Base-by-base conservation (phyloP, 1,140 invertebrate species). In the Pseudobourletiella spinata region DNA sequence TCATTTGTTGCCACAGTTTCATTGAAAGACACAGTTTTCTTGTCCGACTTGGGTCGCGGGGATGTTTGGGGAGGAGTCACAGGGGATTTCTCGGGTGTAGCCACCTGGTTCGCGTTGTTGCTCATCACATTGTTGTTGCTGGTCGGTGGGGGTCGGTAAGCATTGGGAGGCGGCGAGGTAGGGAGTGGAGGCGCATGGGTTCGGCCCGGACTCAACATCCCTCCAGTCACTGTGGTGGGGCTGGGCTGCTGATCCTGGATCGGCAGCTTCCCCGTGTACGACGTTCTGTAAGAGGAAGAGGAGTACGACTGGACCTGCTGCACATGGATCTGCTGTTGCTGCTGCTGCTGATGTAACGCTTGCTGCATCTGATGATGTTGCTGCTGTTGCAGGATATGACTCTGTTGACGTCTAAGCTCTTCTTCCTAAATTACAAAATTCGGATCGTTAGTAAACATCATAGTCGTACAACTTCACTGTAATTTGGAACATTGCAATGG, bases 21-120 rank as follows among this genome's bases (percentile, higher is more conserved):
- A 71, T 87, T 84, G 74, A 88, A 89, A 52, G 86, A 87, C n/a
- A 89, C 86, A 60, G 84, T 80, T 68, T 82, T 83, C 29, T 61
- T 71, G 44, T 67, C 65, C 15, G 63, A 56, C 42, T 65, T 67
- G 29, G 61, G 57, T 16, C 63, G 15, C 1, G 65, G 60, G 1
- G 65, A 67, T 20, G 67, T 44, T 57, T 70, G 69, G 18, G 57
- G 63, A 18, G 63, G 70, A 18, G 59, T 64, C n/a, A 71, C 63
- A 16, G 64, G 65, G 55, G 63, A 61, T 62, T 64, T 58, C 46
- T 66, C 69, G 0, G 68, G 65, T 25, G 66, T 39, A 22, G 59
- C 39, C 56, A 57, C 50, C 6, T 3, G 16, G 4, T 4, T 3
- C 20, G 28, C 18, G 3, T 42, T 8, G 18, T 39, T 43, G 29